These are phyloP conservation scores for Bombus ignitus DNA, from an alignment of 1,140 invertebrate genomes.

Conservation along the genomic window DNA sequence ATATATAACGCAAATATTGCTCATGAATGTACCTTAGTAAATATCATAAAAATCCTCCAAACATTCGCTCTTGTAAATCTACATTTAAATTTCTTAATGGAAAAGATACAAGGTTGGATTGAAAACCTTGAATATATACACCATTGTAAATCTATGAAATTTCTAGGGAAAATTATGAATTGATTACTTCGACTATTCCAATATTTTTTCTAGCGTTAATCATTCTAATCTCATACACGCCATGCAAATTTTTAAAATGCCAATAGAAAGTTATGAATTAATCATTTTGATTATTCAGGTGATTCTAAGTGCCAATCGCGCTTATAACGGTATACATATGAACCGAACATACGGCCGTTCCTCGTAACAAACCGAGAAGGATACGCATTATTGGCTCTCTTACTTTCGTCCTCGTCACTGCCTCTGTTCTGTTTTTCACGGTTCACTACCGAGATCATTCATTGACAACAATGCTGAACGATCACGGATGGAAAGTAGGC, in stretches of 20 bases:
- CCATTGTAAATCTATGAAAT: no score
- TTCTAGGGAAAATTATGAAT: no score
- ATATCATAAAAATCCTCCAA: no score
- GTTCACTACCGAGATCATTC: conserved; percentile 4
- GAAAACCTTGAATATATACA: no score
- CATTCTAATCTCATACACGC: neutral
- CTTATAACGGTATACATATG: conserved; percentile 30
- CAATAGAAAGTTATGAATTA: neutral
- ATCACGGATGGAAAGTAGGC: neutral
- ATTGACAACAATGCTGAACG: conserved; percentile 6
- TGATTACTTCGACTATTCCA: no score
- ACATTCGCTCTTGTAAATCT: no score
- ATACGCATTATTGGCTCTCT: conserved; percentile 12
- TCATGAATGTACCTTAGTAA: no score
- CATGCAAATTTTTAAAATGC: neutral
- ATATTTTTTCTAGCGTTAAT: neutral
- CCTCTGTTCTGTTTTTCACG: conserved; percentile 23
- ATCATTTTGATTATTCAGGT: neutral
- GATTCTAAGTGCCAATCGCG: conserved; percentile 16
- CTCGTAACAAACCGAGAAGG: no score
- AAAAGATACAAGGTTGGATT: no score
- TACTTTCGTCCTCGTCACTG: conserved; percentile 29
- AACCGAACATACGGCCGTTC: neutral
- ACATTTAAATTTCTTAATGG: no score
- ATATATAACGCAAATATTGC: no score